These are phyloP conservation scores for Eilema caniola DNA, from an alignment of 2,888 invertebrate genomes.

Conservation along the genomic window DNA sequence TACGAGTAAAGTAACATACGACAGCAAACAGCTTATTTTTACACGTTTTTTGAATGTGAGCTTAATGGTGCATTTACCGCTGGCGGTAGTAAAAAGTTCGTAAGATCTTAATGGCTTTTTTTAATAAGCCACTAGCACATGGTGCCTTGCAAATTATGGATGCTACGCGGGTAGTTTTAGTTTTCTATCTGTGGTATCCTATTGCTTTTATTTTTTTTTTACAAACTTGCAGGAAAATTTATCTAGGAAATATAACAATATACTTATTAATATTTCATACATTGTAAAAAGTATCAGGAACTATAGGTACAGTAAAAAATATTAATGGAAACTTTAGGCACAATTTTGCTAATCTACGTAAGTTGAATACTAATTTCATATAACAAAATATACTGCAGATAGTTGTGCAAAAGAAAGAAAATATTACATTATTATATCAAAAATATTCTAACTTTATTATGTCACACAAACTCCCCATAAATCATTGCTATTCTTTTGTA, in stretches of 20 bases:
- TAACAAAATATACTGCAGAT: neutral
- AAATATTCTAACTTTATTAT: neutral
- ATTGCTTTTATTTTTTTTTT: neutral
- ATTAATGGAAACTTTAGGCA: too few species aligned
- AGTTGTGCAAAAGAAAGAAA: too few species aligned
- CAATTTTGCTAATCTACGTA: too few species aligned
- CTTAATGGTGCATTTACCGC: neutral
- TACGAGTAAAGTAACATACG: neutral
- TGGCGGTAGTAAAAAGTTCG: neutral
- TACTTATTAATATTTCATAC: neutral
- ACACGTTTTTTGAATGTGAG: neutral
- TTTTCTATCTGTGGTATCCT: neutral
- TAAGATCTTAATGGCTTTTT: neutral
- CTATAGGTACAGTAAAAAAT: too few species aligned
- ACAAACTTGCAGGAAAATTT: too few species aligned
- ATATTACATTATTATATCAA: neutral
- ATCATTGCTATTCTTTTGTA: neutral
- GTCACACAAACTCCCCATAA: neutral
- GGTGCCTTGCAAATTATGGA: neutral
- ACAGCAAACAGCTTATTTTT: neutral
- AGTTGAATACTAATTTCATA: too few species aligned
- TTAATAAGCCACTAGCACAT: neutral
- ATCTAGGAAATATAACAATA: neutral
- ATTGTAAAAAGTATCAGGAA: neutral
- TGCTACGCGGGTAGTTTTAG: neutral